Conservation (phyloP, 2,797 vertebrate genomes). For the Leptatherina wallacei region DNA sequence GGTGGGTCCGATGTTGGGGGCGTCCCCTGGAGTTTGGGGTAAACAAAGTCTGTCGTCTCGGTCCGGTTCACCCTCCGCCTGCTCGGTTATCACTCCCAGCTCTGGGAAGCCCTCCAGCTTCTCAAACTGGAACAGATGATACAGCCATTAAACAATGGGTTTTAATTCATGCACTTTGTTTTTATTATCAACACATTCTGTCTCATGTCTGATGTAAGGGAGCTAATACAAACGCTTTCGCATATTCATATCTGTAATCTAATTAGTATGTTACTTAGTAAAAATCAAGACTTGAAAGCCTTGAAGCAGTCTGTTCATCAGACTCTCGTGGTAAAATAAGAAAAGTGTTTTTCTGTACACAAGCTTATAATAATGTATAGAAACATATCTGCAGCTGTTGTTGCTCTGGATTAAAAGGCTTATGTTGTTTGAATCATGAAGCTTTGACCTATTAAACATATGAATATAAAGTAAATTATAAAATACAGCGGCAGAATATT, state of each 20-base stretch:
- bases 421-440: neutral
- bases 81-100: constrained; percentile 72
- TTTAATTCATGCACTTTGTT: constrained; percentile 16
- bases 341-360: neutral
- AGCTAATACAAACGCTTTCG: neutral
- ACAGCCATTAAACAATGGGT: constrained; percentile 10
- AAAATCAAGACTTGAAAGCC: neutral
- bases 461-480: neutral
- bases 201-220: constrained; percentile 7
- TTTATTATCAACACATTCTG: constrained; percentile 13
- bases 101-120: constrained; percentile 87
- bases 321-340: too few relatives aligned
- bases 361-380: neutral
- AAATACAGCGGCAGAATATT: neutral
- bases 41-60: constrained; percentile 77
- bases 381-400: neutral
- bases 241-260: neutral
- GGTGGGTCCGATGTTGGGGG: constrained; percentile 64
- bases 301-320: too few relatives aligned
- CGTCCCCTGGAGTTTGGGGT: constrained; percentile 72
- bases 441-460: neutral
- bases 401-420: neutral
- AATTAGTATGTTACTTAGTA: neutral
- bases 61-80: constrained; percentile 77
- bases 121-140: constrained; percentile 80